Evolutionary conservation across 1,140 invertebrate species (phyloP).

Genomic region (Megathymus violae): DNA sequence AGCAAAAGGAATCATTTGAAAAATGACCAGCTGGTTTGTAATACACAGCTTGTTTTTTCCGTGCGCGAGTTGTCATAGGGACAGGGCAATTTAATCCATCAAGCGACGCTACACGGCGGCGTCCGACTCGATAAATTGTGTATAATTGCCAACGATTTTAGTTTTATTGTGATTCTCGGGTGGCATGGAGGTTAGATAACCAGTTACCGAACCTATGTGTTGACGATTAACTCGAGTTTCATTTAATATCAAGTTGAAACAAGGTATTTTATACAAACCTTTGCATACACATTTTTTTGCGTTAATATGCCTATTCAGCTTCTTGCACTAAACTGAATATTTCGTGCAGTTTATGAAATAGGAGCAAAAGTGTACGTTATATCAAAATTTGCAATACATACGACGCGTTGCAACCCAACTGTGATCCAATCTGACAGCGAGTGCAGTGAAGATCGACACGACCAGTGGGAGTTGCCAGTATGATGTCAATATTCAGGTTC

Average conservation of each 20-base stretch:
- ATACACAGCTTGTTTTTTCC: constrained; percentile 82
- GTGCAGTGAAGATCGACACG: constrained; percentile 64
- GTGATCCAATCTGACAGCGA: constrained; percentile 39
- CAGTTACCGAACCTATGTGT: constrained; percentile 37
- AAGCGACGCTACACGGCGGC: constrained; percentile 69
- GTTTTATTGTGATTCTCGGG: constrained; percentile 73
- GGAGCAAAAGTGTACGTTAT: too few species aligned
- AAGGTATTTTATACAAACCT: too few species aligned
- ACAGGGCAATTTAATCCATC: constrained; percentile 85
- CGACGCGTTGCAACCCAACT: constrained; percentile 12
- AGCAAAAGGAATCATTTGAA: constrained; percentile 83
- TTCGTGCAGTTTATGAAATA: neutral
- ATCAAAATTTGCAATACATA: too few species aligned
- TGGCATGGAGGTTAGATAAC: constrained; percentile 63
- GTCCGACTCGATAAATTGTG: constrained; percentile 78
- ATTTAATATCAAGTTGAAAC: constrained; percentile 5
- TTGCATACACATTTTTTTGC: too few species aligned
- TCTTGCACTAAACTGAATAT: too few species aligned
- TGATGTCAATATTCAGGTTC: constrained; percentile 75
- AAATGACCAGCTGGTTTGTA: constrained; percentile 84
- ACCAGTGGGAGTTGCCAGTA: constrained; percentile 57
- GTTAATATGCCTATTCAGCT: too few species aligned
- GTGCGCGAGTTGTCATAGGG: constrained; percentile 83
- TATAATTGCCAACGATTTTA: constrained; percentile 75
- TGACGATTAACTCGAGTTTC: neutral